Conservation (phyloP, 2,113 vertebrate species). For the Amphiprion percula region DNA sequence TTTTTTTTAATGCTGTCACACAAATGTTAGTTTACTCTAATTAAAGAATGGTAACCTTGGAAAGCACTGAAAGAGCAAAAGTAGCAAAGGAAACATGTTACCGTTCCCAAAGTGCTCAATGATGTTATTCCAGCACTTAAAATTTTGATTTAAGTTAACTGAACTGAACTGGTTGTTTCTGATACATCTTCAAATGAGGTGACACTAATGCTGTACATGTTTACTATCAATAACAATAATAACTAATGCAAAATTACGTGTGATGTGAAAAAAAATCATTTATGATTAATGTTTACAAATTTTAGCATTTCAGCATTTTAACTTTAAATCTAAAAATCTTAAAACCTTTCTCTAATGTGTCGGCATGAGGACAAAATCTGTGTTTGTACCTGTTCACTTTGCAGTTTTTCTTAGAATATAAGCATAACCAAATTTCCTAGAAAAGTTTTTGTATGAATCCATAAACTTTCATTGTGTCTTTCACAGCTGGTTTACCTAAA, state of each 20-base stretch:
- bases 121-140: neutral
- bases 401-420: too few relatives aligned
- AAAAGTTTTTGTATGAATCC: too few relatives aligned
- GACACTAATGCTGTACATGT: neutral
- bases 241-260: neutral
- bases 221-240: neutral
- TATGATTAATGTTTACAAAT: neutral
- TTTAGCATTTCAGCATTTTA: neutral
- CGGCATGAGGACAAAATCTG: neutral
- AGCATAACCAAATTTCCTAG: too few relatives aligned
- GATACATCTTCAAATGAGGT: neutral
- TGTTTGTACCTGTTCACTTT: neutral
- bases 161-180: neutral
- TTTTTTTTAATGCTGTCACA: neutral
- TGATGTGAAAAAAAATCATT: neutral
- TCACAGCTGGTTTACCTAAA: too few relatives aligned
- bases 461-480: too few relatives aligned
- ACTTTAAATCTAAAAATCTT: neutral
- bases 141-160: neutral
- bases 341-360: neutral
- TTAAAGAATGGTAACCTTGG: neutral
- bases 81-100: neutral
- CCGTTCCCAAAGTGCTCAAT: slow-evolving; percentile 13
- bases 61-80: too few relatives aligned
- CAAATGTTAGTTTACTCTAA: neutral